phyloP scores from a whole-genome alignment of 2,113 vertebrate genomes.

The Isurus oxyrinchus region DNA sequence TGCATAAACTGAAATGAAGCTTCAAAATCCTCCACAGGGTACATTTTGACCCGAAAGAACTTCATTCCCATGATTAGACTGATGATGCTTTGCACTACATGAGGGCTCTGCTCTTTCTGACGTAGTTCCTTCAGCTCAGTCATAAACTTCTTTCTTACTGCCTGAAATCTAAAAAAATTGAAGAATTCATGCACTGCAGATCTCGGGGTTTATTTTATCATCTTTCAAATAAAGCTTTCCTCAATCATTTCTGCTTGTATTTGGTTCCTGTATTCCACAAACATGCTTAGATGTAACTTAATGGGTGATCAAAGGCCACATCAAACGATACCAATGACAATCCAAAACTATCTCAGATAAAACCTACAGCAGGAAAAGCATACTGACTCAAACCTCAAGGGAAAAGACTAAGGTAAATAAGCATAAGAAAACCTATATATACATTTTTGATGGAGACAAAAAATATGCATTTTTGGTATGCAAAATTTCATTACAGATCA shows the following conservation, averaged over 20 bases:
- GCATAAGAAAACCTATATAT: not conserved
- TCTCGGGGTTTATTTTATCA: not conserved
- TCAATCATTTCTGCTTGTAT: not conserved
- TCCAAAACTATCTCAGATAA: not conserved
- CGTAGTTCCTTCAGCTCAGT: constrained; percentile 91
- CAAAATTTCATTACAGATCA: not conserved
- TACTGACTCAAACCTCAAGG: not conserved
- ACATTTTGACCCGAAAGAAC: constrained; percentile 98
- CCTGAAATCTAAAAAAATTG: constrained; percentile 75
- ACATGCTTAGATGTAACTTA: not conserved
- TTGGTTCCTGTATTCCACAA: not conserved
- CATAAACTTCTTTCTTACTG: constrained; percentile 96
- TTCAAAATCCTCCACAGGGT: constrained; percentile 97
- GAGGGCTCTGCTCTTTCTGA: constrained; percentile 89
- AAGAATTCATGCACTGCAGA: not conserved
- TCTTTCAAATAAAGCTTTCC: not conserved
- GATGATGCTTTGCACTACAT: constrained; percentile 91
- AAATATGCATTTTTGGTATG: not conserved
- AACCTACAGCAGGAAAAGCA: not conserved
- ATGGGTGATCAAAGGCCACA: not conserved
- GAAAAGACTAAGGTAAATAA: not conserved
- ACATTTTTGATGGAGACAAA: not conserved
- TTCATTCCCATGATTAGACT: constrained; percentile 99
- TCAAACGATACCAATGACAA: not conserved
- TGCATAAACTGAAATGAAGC: constrained; percentile 99